Evolutionary conservation across 2,113 vertebrate species (phyloP).

Genomic region (Corydoras maculifer): DNA sequence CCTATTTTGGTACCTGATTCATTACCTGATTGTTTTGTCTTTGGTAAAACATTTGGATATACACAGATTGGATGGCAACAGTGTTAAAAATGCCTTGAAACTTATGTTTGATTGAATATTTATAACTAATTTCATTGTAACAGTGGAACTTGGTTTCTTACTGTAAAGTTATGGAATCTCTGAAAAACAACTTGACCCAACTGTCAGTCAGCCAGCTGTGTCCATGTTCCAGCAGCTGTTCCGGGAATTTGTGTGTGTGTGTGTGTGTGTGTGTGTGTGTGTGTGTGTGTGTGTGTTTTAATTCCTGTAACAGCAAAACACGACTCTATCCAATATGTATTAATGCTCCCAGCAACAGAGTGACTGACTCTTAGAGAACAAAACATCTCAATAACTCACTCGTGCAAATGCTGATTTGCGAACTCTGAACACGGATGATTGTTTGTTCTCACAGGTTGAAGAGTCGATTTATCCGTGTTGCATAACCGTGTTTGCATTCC

Average conservation of each 20-base stretch:
- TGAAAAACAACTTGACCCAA: background rate
- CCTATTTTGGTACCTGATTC: no score
- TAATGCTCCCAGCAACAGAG: conserved; percentile 1
- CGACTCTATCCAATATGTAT: conserved; percentile 28
- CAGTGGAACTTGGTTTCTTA: background rate
- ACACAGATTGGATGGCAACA: background rate
- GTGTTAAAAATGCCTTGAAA: background rate
- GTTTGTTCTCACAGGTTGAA: conserved; percentile 5
- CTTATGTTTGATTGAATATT: no score
- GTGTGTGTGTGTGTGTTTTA: conserved; percentile 26
- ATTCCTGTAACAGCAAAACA: conserved; percentile 35
- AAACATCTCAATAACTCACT: conserved; percentile 21
- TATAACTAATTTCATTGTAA: no score
- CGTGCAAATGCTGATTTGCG: background rate
- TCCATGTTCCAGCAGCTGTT: conserved; percentile 30
- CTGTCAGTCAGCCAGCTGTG: conserved; percentile 19
- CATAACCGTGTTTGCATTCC: conserved; percentile 20
- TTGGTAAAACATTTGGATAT: no score
- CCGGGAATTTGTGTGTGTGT: conserved; percentile 45
- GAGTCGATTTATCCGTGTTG: conserved; percentile 1
- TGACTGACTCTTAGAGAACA: background rate
- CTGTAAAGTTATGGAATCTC: background rate
- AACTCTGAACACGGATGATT: background rate
- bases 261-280: conserved; percentile 36
- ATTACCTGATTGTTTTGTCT: no score